phyloP scores from a whole-genome alignment of 53 echinoderm and acorn worm species.

The Mesocentrotus franciscanus region DNA sequence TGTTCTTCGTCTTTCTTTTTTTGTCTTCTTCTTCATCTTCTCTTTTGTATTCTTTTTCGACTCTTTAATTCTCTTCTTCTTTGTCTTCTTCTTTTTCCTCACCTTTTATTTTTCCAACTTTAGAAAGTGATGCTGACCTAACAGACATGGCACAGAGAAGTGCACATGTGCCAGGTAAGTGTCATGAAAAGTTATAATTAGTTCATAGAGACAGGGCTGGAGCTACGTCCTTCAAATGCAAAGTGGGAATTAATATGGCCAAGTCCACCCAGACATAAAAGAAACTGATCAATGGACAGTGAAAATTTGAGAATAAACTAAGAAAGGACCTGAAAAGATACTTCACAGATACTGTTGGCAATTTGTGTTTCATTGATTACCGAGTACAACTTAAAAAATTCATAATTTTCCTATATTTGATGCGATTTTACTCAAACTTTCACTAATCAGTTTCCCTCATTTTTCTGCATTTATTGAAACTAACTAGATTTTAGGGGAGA shows the following conservation, averaged over 20 bases:
- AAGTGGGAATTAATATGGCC: no score
- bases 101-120: neutral
- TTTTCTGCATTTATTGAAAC: no score
- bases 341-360: neutral
- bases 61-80: no score
- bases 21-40: neutral
- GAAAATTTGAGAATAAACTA: neutral
- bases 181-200: neutral
- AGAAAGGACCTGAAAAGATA: neutral
- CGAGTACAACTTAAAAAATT: no score
- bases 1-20: neutral
- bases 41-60: neutral
- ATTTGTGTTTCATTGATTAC: no score
- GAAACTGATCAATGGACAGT: neutral
- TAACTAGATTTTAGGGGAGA: no score
- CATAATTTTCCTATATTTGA: no score
- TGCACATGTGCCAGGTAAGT: constrained; percentile 54
- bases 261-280: neutral
- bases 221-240: no score
- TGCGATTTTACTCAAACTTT: no score
- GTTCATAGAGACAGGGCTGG: no score
- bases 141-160: constrained; percentile 17
- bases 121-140: constrained; percentile 65
- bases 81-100: neutral
- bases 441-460: no score